Base-by-base conservation (phyloP, 2,113 vertebrate species). In the Butorides virescens region DNA sequence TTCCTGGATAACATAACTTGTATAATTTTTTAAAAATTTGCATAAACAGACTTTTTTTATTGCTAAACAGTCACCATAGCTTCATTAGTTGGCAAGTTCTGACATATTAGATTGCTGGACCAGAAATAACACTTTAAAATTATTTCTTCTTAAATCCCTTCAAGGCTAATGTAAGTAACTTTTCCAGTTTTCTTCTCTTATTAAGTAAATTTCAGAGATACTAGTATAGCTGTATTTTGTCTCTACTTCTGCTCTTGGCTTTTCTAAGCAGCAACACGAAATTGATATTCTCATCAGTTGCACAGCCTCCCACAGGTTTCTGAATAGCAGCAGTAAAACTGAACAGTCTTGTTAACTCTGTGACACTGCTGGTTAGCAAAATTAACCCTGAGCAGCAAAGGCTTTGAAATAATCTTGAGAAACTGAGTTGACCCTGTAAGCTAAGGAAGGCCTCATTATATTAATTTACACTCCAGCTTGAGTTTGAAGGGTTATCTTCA, bases 211-310 rank as follows among this genome's bases (percentile, higher is more conserved):
- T 53, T 72, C 56, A 70, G 80, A 83, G 62, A 70, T 16, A 67
- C 5, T 13, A 36, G 25, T 21, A 11, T 10, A 86, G 55, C 55
- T 70, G 46, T 29, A 61, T 59, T 72, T 88, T 42, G 23, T n/a
- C 66, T 79, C 52, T 65, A 7, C 39, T 79, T 37, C 78, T 94
- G 82, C 58, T 91, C 62, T 70, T 55, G 77, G 68, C 53, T 82
- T 25, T 76, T 32, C 66, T 52, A 32, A 75, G 58, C 23, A 62
- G 92, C 88, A 63, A 67, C 26, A 46, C 37, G 88, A 56, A 97
- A 95, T 87, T 95, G 50, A 86, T 89, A 95, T 95, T 97, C 88
- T 94, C 75, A 90, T 94, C 94, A 95, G 95, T 85, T 18, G 42
- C 68, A 26, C 87, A 92, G 79, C 78, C 92, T 88, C 94, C 92